These are phyloP conservation scores for Drosophila littoralis DNA, from an alignment of 1,140 invertebrate species.

Conservation along the genomic window DNA sequence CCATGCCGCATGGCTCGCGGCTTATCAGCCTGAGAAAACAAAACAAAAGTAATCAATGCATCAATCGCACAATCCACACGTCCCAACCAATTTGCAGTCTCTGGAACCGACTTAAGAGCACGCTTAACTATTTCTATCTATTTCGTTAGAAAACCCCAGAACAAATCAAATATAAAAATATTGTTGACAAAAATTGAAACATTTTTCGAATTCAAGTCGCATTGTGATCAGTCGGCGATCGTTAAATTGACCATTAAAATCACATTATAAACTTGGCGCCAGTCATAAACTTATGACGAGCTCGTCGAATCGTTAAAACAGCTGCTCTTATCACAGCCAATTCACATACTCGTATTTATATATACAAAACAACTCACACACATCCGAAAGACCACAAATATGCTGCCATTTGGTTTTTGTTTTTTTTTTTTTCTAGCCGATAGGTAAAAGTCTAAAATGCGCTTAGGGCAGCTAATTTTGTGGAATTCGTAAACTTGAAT, in stretches of 20 bases:
- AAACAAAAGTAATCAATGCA: conserved; percentile 24
- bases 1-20: neutral
- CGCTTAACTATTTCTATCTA: neutral
- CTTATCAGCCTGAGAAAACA: conserved; percentile 64
- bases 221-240: conserved; percentile 49
- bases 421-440: neutral
- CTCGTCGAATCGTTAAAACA: conserved; percentile 48
- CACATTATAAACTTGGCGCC: conserved; percentile 71
- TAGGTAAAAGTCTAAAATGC: too few relatives aligned
- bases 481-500: too few relatives aligned
- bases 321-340: conserved; percentile 46
- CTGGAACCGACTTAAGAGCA: neutral
- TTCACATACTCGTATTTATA: neutral
- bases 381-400: neutral
- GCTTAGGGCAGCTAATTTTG: too few relatives aligned
- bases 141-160: neutral
- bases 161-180: neutral
- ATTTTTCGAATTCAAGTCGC: conserved; percentile 13
- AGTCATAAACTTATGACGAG: conserved; percentile 64
- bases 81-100: neutral
- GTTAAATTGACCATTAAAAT: conserved; percentile 67
- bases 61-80: conserved; percentile 16
- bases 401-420: neutral
- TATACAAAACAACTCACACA: neutral
- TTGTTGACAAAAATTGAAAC: conserved; percentile 21